phyloP scores from a whole-genome alignment of 2,113 vertebrate species.

The Cyphomyrus discorhynchus region DNA sequence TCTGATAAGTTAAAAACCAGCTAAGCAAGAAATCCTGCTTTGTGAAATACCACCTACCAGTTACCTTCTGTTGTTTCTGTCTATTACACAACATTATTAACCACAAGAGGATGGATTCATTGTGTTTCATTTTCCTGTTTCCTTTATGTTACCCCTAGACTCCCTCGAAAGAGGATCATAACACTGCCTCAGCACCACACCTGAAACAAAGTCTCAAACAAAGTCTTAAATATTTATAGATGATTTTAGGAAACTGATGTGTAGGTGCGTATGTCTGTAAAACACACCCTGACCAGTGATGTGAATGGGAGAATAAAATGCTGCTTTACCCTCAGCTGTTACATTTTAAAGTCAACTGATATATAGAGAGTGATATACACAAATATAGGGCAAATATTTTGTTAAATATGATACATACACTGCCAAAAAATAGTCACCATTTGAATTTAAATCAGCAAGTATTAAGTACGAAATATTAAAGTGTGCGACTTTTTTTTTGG shows the following conservation, averaged over 20 bases:
- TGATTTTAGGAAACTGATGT: neutral
- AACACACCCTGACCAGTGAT: neutral
- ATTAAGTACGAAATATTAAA: too few relatives aligned
- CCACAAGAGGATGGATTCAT: neutral
- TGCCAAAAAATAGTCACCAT: too few relatives aligned
- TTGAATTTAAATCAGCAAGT: too few relatives aligned
- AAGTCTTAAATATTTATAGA: neutral
- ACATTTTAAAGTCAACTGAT: neutral
- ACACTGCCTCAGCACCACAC: neutral
- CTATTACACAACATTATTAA: neutral
- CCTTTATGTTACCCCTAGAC: neutral
- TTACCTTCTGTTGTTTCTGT: neutral
- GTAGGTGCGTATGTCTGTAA: neutral
- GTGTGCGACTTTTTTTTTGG: too few relatives aligned
- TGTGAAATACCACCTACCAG: neutral
- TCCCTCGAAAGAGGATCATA: neutral
- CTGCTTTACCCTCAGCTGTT: neutral
- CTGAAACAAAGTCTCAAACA: neutral
- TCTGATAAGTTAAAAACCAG: too few relatives aligned
- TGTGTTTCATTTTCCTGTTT: neutral
- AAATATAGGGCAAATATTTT: neutral
- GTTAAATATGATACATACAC: neutral
- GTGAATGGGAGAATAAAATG: neutral
- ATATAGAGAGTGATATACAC: neutral
- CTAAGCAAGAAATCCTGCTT: too few relatives aligned